Conservation (phyloP, 2,113 vertebrate genomes). For the Tachysurus fulvidraco region DNA sequence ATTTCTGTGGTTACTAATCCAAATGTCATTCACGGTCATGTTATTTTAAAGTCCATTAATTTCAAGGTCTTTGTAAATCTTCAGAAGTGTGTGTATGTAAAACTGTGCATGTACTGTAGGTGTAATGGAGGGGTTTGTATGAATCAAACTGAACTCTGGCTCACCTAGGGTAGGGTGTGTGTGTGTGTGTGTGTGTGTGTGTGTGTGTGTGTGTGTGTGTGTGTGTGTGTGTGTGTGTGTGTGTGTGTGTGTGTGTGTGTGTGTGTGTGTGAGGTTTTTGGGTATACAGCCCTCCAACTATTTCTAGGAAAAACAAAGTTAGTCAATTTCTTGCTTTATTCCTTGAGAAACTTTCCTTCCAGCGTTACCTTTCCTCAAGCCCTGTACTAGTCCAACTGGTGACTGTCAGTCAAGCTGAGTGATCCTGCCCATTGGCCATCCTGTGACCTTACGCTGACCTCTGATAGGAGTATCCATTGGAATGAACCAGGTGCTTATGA, state of each 20-base stretch:
- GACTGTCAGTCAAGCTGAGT: slow-evolving; percentile 28
- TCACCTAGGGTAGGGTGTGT: not conserved
- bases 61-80: slow-evolving; percentile 42
- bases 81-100: slow-evolving; percentile 28
- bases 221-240: not conserved
- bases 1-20: slow-evolving; percentile 55
- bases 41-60: slow-evolving; percentile 43
- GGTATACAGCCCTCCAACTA: slow-evolving; percentile 1
- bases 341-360: not conserved
- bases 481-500: slow-evolving; percentile 55
- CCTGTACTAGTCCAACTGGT: slow-evolving; percentile 1
- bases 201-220: not conserved
- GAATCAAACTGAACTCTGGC: slow-evolving; percentile 29
- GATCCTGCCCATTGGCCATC: slow-evolving; percentile 55
- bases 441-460: slow-evolving; percentile 67
- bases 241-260: not conserved
- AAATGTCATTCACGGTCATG: slow-evolving; percentile 57
- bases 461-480: slow-evolving; percentile 60
- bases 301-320: slow-evolving; percentile 12
- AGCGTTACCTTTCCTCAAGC: not conserved
- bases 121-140: not conserved
- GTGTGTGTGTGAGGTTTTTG: not conserved
- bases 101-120: not conserved
- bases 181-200: not conserved
- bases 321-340: not conserved